Percentiles rank a stretch among this genome's conserved stretches.
Evolutionary conservation across 2,888 invertebrate genomes (phyloP).

Genomic region (Teleiodes luculella): DNA sequence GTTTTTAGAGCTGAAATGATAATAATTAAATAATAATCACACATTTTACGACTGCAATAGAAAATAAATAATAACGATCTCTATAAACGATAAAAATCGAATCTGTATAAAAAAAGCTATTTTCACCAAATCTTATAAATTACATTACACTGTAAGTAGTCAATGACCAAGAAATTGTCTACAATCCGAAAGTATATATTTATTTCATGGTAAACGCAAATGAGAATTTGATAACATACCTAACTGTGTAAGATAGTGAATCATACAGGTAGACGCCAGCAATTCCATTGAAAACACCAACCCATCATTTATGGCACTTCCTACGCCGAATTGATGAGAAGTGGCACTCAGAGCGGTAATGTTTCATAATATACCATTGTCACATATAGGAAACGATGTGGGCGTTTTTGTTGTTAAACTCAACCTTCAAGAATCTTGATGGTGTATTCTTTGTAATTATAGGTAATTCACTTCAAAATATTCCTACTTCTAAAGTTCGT

Average conservation of each 20-base stretch:
- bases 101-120: no score
- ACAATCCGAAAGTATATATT: background rate
- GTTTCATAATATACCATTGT: constrained; percentile 1
- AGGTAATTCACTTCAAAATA: no score
- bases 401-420: background rate
- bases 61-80: no score
- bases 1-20: no score
- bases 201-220: constrained; percentile 1
- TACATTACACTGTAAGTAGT: no score
- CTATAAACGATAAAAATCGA: no score
- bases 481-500: no score
- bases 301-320: constrained; percentile 2
- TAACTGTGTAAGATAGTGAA: background rate
- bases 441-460: background rate
- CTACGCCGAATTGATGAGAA: background rate
- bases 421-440: background rate
- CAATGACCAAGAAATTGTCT: no score
- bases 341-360: background rate
- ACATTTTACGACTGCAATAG: no score
- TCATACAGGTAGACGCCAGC: background rate
- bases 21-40: no score
- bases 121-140: no score
- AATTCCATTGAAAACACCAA: constrained; percentile 7
- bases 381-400: background rate
- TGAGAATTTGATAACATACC: constrained; percentile 15